Conservation (phyloP, 2,797 vertebrate genomes). For the Eurystomus glaucurus region DNA sequence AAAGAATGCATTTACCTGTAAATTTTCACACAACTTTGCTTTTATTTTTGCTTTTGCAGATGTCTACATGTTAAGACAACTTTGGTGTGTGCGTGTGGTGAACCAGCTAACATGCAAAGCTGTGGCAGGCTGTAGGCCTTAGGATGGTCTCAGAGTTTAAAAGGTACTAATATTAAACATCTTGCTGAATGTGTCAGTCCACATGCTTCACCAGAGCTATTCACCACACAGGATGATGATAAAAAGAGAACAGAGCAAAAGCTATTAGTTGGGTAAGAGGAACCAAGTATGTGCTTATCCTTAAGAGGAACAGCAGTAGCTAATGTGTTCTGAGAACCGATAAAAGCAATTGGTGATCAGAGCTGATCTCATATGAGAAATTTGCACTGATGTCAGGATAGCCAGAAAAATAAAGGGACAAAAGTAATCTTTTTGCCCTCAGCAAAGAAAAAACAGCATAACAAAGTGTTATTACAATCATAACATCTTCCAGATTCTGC, state of each 20-base stretch:
- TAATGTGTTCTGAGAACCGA: background rate
- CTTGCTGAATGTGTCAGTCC: background rate
- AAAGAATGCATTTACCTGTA: background rate
- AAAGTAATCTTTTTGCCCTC: conserved; percentile 37
- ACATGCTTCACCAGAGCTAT: background rate
- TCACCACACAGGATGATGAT: background rate
- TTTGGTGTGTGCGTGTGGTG: background rate
- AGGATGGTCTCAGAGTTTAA: background rate
- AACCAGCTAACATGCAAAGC: background rate
- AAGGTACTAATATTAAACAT: conserved; percentile 1
- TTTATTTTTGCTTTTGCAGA: background rate
- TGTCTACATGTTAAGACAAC: background rate
- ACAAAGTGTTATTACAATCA: conserved; percentile 52
- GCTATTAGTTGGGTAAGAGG: background rate
- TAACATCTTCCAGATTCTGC: conserved; percentile 72
- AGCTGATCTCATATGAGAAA: conserved; percentile 22
- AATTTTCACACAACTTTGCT: background rate
- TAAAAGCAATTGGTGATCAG: conserved; percentile 36
- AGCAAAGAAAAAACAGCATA: conserved; percentile 47
- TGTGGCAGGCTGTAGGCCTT: background rate
- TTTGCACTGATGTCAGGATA: conserved; percentile 6
- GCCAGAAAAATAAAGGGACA: conserved; percentile 26
- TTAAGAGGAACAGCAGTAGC: background rate
- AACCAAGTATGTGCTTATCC: background rate
- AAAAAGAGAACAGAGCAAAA: background rate